Base-by-base conservation (phyloP, 2,797 vertebrate species). In the Poecilia picta region DNA sequence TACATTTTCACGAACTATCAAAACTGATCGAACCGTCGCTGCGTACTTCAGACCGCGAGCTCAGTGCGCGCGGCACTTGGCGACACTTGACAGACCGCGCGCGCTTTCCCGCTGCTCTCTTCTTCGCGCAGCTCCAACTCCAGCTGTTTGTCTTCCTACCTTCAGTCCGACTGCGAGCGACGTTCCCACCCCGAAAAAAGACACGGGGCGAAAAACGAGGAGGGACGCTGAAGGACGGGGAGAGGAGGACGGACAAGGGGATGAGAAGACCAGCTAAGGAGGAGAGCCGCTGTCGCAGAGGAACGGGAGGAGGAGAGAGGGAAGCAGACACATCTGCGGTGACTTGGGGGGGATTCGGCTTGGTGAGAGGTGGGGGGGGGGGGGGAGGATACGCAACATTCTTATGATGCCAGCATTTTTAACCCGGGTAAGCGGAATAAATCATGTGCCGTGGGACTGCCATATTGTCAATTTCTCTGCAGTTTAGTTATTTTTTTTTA, bases 211-310 rank as follows among this genome's bases (percentile, higher is more conserved):
- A 72, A 4, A 80, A 41, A 55, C 31, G 7, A 11, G 64, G 47
- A 36, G 76, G 77, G 25, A 31, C 36, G 53, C 47, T 1, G 81
- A 46, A 3, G 39, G 82, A 75, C 41, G 10, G 36, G 0, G 2
- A 45, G 55, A 25, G 57, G 31, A 77, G 33, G 79, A 84, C 80
- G 86, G 80, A 73, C 57, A n/a, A 66, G 55, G 81, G 45, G 87
- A 90, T 75, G 88, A 74, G 72, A 76, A 75, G 73, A 85, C 64
- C 43, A 2, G 80, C 79, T 81, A 66, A 59, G 80, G 70, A 77
- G 87, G 83, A 87, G 78, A 81, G 55, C 51, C 84, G 82, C 83
- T 87, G 89, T 85, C 85, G 87, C 89, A 91, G 82, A 87, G 77
- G 66, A 70, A 33, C 20, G 76, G 78, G 13, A 79, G 70, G 45